Base-by-base conservation (phyloP, 2,113 vertebrate genomes). In the Sander lucioperca region DNA sequence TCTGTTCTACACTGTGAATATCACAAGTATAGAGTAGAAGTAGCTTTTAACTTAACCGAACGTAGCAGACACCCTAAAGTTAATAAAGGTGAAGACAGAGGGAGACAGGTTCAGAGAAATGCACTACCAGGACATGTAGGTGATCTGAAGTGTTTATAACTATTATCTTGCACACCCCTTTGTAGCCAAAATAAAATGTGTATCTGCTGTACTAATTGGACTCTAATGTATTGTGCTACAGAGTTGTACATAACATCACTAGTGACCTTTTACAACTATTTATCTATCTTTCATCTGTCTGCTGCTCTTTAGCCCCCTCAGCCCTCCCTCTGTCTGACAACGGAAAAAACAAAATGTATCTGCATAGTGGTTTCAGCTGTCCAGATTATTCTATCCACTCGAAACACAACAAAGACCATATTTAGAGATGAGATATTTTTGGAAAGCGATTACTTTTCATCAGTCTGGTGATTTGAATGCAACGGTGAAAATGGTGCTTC, bases 391-490 rank as follows among this genome's bases (percentile, higher is more conserved):
- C 80, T 82, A 80, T 69, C 33, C 48, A 57, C 67, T 79, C 69
- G 4, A 74, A 72, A 74, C 9, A 25, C 47, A 45, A 53, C 63
- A 79, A 70, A 54, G 48, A 61, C 71, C 71, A 78, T 75, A 77
- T 88, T 91, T 83, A 74, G 82, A 75, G 33, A 57, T 19, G 2
- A 54, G 69, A 59, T 85, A 81, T 87, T 87, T 86, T 80, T 25
- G 47, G 84, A 82, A 65, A 74, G 67, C 14, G 8, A 74, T 75
- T 51, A 16, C 36, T 64, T 58, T 65, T 68, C 48, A 65, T 79
- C 59, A 36, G 70, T 57, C 1, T 11, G 56, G 23, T 63, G 62
- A 74, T 48, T 65, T 74, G 62, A 61, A 36, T 14, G 56, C 56
- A 59, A 15, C 1, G 39, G 19, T 74, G 13, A 74, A 77, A 54